Evolutionary conservation across 2,888 invertebrate genomes (phyloP).

Genomic region (Calameuta pallipes): DNA sequence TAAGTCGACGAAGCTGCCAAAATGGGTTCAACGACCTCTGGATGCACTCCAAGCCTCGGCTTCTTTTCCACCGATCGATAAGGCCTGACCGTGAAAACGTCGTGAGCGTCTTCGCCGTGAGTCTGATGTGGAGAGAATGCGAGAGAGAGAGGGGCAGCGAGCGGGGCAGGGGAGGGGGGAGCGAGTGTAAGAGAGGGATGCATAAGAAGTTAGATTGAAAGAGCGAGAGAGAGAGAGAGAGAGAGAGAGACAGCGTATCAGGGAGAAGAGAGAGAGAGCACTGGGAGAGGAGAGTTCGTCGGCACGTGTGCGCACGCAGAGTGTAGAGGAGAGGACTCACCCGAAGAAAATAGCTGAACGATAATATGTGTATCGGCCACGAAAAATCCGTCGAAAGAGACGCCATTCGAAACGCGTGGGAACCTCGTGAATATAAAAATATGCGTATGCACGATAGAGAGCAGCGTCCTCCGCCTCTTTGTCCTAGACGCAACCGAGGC

Average conservation of each 20-base stretch:
- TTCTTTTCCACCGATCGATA: conserved; percentile 50
- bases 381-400: neutral
- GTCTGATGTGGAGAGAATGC: neutral
- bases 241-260: neutral
- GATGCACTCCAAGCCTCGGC: conserved; percentile 63
- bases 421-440: neutral
- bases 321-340: neutral
- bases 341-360: neutral
- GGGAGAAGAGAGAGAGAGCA: neutral
- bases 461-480: neutral
- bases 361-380: neutral
- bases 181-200: neutral
- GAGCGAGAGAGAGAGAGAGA: conserved; percentile 2
- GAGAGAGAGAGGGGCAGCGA: neutral
- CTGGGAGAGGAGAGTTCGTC: conserved; percentile 18
- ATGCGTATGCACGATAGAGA: neutral
- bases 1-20: conserved; percentile 50
- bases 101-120: conserved; percentile 56
- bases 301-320: conserved; percentile 6
- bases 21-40: conserved; percentile 63
- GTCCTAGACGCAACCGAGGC: neutral
- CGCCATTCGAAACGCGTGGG: neutral
- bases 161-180: neutral
- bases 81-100: conserved; percentile 66
- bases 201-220: neutral